phyloP scores from a whole-genome alignment of 2,113 vertebrate genomes.

The Hyla sarda region DNA sequence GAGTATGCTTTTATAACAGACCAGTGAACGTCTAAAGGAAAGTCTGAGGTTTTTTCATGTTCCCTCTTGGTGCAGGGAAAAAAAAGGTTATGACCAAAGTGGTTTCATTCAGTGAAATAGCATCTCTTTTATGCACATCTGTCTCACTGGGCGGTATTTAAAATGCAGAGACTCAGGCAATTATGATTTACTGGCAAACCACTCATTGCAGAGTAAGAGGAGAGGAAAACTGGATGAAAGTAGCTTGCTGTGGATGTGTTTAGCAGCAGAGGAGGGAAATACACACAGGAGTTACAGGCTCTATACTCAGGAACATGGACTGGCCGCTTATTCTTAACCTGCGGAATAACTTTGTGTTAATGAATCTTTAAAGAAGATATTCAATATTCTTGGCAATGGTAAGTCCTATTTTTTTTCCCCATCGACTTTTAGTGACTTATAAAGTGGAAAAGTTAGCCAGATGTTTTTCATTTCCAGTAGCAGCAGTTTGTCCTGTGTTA shows the following conservation, averaged over 20 bases:
- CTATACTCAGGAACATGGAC: constrained; percentile 45
- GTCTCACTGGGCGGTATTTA: constrained; percentile 74
- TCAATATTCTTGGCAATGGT: constrained; percentile 69
- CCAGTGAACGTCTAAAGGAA: constrained; percentile 68
- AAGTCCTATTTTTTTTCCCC: constrained; percentile 67
- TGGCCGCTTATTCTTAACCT: constrained; percentile 13
- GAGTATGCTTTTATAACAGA: constrained; percentile 64
- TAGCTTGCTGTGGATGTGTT: constrained; percentile 64
- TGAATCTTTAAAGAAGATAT: constrained; percentile 68
- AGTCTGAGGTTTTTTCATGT: constrained; percentile 74
- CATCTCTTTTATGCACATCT: constrained; percentile 75
- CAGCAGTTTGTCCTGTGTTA: constrained; percentile 43
- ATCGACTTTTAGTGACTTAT: constrained; percentile 35
- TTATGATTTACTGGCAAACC: constrained; percentile 75
- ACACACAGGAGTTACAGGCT: constrained; percentile 31
- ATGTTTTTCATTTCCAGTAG: constrained; percentile 53
- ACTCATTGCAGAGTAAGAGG: constrained; percentile 68
- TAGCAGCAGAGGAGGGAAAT: constrained; percentile 60
- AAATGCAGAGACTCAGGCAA: constrained; percentile 75
- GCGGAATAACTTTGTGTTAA: constrained; percentile 44
- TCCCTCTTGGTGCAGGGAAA: constrained; percentile 75
- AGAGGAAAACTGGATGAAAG: constrained; percentile 59
- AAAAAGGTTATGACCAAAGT: constrained; percentile 68
- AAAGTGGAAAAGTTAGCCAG: constrained; percentile 39
- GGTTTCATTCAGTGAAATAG: constrained; percentile 75